Evolutionary conservation across 2,888 invertebrate species (phyloP), one percentile per base, ranked within the genome.

Genomic region (Epinotia ramella): DNA sequence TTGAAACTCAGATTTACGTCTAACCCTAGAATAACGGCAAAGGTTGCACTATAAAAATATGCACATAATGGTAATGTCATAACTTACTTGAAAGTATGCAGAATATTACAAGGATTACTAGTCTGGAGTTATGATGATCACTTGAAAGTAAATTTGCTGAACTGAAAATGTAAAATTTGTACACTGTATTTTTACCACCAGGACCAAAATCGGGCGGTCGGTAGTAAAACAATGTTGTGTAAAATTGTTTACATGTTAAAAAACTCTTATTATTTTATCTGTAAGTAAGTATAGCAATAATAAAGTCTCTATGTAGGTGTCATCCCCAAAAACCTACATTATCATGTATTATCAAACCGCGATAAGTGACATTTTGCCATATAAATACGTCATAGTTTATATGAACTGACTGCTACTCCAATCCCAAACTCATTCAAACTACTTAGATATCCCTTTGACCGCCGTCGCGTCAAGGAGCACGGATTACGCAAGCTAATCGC

Each of bases 401-500:
- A 33, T 28, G 28, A 28, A 20, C 20, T 20, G 20, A 20, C 20
- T 20, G 20, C 3, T 28, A 28, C 24, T 28, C 24, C 33, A 33
- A 33, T 33, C 33, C 44, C 44, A 4, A 16, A 49, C 49, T 5
- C 33, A 33, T 33, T 49, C 6, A 16, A n/a, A 49, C 49, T n/a
- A 49, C 4, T 4, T 1, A 49, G 49, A 49, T 49, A 49, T 49
- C 16, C 16, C 5, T 33, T 20, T 18, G 12, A 20, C 11, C 18
- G 4, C 20, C 20, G 11, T 20, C 57, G 12, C 57, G 2, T 57
- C 9, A 57, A 57, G 33, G 40, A 44, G 24, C 44, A 68, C 46
- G 33, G 56, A 57, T 63, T 70, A 73, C 33, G 56, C n/a, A 62
- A 40, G 20, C 24, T 60, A 77, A 77, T 76, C 76, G 77, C 65